Evolutionary conservation across 2,113 vertebrate species (phyloP).

Genomic region (Ailurus styani): DNA sequence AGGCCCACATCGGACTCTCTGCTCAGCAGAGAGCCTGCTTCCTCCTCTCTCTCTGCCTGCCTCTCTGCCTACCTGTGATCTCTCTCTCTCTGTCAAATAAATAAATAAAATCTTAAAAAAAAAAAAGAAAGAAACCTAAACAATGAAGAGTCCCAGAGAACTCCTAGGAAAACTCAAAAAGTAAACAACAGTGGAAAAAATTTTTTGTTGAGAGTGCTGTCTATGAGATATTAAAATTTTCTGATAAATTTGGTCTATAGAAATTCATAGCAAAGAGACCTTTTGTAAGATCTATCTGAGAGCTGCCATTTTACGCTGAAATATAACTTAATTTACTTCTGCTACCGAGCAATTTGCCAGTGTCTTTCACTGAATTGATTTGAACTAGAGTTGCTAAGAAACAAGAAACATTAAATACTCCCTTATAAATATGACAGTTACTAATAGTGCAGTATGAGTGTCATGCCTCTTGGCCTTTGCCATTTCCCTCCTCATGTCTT

Average conservation of each 20-base stretch:
- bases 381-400: background rate
- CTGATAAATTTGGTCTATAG: background rate
- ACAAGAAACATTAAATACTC: background rate
- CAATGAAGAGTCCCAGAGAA: background rate
- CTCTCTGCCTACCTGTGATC: too few relatives aligned
- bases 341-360: background rate
- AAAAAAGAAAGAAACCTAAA: too few relatives aligned
- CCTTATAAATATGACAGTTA: background rate
- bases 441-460: background rate
- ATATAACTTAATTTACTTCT: background rate
- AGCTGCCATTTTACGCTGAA: background rate
- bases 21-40: too few relatives aligned
- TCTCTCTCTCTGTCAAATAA: too few relatives aligned
- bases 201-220: background rate
- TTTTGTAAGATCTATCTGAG: background rate
- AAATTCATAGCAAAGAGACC: background rate
- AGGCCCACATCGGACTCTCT: too few relatives aligned
- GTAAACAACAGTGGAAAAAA: background rate
- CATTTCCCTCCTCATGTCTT: background rate
- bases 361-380: background rate
- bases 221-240: background rate
- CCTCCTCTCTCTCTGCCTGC: too few relatives aligned
- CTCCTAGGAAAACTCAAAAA: background rate
- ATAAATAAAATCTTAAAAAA: too few relatives aligned
- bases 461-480: background rate